phyloP scores from a whole-genome alignment of 2,888 invertebrate genomes.

The Drosophila conformis region DNA sequence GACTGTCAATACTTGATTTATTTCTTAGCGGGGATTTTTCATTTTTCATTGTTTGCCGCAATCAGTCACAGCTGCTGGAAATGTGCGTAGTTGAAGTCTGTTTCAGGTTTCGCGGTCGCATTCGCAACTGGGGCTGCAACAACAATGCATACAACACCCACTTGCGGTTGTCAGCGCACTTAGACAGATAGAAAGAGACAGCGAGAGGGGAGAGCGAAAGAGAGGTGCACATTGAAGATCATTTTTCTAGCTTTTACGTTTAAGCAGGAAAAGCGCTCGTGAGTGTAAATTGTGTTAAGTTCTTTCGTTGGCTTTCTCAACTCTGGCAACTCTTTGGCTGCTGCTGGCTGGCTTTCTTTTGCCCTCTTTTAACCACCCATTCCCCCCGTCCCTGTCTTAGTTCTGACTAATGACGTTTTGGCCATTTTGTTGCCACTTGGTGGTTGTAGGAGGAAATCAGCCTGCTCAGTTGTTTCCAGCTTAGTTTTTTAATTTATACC shows the following conservation, averaged over 20 bases:
- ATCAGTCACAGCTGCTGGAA: constrained; percentile 29
- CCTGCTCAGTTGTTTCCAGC: constrained; percentile 14
- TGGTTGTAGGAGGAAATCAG: constrained; percentile 67
- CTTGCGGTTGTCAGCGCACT: constrained; percentile 69
- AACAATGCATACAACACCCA: constrained; percentile 60
- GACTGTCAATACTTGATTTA: constrained; percentile 24
- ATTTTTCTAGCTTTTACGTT: constrained; percentile 66
- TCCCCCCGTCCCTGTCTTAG: constrained; percentile 23
- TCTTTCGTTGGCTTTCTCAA: constrained; percentile 75
- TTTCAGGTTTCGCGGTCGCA: constrained; percentile 72
- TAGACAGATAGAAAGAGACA: not conserved
- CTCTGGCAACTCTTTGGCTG: constrained; percentile 13
- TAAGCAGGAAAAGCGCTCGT: constrained; percentile 72
- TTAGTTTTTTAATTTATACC: constrained; percentile 43
- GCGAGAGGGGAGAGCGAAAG: not conserved
- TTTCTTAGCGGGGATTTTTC: constrained; percentile 3
- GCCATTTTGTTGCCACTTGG: constrained; percentile 49
- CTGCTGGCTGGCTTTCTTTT: constrained; percentile 63
- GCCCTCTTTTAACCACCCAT: constrained; percentile 1
- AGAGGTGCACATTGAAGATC: constrained; percentile 30
- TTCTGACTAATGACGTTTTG: constrained; percentile 72
- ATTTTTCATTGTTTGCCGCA: not conserved
- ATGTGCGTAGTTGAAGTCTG: constrained; percentile 49
- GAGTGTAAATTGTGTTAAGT: constrained; percentile 80
- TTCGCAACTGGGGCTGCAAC: constrained; percentile 76